These are phyloP conservation scores for Erithacus rubecula DNA, from an alignment of 2,797 vertebrate species.

Conservation along the genomic window DNA sequence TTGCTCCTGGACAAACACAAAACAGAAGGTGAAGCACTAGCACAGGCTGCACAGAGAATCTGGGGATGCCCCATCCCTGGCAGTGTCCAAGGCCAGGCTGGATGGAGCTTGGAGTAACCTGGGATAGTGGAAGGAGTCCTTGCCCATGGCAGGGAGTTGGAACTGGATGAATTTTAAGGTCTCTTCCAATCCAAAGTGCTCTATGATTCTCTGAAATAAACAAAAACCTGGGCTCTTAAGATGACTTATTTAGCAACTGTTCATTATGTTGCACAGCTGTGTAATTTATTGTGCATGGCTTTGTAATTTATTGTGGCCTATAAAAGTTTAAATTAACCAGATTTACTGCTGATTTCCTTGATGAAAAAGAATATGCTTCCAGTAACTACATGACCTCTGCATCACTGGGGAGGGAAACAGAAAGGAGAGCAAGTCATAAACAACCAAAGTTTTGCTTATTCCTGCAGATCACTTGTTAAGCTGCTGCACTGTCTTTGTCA, in stretches of 20 bases:
- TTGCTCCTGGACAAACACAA: not conserved
- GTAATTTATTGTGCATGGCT: not conserved
- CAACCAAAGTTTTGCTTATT: not conserved
- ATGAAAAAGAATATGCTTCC: not conserved
- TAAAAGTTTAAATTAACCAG: not conserved
- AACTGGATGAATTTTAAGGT: not conserved
- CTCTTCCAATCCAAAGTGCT: not conserved
- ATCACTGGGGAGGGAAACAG: not conserved
- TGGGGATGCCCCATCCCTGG: not conserved
- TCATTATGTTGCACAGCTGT: not conserved
- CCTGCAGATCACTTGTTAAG: not conserved
- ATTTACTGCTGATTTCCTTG: not conserved
- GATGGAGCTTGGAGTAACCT: not conserved
- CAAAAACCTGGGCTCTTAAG: not conserved
- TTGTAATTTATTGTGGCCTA: not conserved
- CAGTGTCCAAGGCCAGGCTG: not conserved
- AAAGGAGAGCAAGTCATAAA: not conserved
- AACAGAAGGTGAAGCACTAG: not conserved
- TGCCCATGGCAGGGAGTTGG: rapidly evolving
- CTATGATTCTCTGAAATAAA: not conserved
- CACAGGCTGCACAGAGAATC: not conserved
- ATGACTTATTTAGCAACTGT: not conserved
- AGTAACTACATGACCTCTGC: not conserved
- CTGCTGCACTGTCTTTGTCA: not conserved
- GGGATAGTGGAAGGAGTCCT: rapidly evolving